A percentile compares a stretch with the other conserved stretches of the same genome.
Evolutionary conservation across 2,888 invertebrate genomes (phyloP).

Genomic region (Thyatira batis): DNA sequence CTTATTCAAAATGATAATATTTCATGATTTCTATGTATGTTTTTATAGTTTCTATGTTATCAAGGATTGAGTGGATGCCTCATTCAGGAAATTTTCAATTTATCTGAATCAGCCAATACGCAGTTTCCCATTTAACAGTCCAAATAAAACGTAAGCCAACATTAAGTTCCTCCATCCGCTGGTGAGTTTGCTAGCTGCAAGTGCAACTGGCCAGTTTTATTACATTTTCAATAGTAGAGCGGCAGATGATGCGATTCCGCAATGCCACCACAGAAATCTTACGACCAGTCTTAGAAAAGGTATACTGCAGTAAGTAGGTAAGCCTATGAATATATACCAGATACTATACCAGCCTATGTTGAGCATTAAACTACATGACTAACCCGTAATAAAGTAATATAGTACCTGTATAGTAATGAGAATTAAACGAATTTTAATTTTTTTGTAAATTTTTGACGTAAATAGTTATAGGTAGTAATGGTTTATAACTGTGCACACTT

Average conservation of each 20-base stretch:
- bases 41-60: too few species aligned
- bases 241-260: conserved; percentile 44
- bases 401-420: too few species aligned
- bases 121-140: neutral
- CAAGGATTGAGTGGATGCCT: neutral
- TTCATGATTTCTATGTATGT: too few species aligned
- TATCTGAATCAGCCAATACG: neutral
- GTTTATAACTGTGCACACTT: too few species aligned
- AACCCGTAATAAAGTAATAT: too few species aligned
- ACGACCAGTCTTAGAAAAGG: neutral
- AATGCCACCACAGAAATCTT: conserved; percentile 8
- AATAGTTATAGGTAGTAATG: too few species aligned
- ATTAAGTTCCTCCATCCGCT: conserved; percentile 1
- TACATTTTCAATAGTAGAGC: conserved; percentile 48
- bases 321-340: too few species aligned
- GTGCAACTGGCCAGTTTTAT: conserved; percentile 38
- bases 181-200: conserved; percentile 3
- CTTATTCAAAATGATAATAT: too few species aligned
- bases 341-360: too few species aligned
- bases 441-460: too few species aligned
- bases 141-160: conserved; percentile 3
- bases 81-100: neutral
- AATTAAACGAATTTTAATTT: too few species aligned
- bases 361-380: too few species aligned
- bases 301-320: neutral